These are phyloP conservation scores for Eupithecia dodoneata DNA, from an alignment of 2,888 invertebrate species.

Conservation along the genomic window DNA sequence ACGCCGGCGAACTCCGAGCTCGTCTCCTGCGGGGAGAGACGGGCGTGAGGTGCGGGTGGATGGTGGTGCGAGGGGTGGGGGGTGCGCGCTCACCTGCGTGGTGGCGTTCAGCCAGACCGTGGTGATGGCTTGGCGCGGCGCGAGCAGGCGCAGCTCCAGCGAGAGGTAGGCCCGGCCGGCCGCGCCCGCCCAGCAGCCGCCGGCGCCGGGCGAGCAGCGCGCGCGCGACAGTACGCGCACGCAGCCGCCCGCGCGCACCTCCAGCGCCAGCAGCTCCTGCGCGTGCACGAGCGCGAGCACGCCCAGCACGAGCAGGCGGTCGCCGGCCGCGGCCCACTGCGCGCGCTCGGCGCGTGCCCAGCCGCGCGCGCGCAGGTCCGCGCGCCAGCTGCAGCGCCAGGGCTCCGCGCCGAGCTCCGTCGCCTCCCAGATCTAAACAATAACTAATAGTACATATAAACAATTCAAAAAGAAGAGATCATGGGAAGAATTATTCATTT, in stretches of 20 bases:
- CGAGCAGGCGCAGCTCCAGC: conserved; percentile 58
- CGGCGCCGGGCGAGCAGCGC: conserved; percentile 59
- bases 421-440: conserved; percentile 28
- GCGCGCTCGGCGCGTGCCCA: conserved; percentile 54
- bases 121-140: conserved; percentile 58
- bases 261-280: conserved; percentile 64
- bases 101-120: conserved; percentile 69
- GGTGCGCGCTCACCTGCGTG: conserved; percentile 56
- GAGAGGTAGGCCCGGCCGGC: conserved; percentile 59
- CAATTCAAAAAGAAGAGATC: no score
- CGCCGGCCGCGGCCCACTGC: conserved; percentile 47
- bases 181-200: conserved; percentile 58
- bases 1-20: conserved; percentile 71
- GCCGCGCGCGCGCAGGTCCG: conserved; percentile 48
- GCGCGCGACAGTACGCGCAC: conserved; percentile 53
- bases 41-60: neutral
- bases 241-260: conserved; percentile 48
- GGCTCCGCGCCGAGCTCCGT: neutral
- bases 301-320: conserved; percentile 65
- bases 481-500: no score
- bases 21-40: conserved; percentile 55
- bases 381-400: conserved; percentile 21
- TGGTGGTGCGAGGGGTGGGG: neutral
- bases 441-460: no score
- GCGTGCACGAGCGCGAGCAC: conserved; percentile 57